These are phyloP conservation scores for Halcyon malimbica DNA, from an alignment of 2,113 vertebrate genomes.

Conservation along the genomic window DNA sequence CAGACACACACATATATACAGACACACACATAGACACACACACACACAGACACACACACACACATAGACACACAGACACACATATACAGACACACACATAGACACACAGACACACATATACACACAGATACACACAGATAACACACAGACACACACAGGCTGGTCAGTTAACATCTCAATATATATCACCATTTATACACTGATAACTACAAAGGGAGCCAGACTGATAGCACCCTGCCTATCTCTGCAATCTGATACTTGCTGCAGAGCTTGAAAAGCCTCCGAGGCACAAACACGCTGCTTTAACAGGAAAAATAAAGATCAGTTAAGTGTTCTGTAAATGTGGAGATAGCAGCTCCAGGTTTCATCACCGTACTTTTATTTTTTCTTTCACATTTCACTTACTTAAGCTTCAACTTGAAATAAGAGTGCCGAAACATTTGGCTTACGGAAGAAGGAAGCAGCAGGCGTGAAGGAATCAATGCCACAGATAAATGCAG, in stretches of 20 bases:
- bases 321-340: background rate
- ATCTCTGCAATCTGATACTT: background rate
- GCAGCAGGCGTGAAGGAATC: background rate
- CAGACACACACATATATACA: background rate
- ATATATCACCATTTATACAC: background rate
- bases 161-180: background rate
- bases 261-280: background rate
- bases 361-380: background rate
- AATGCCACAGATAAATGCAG: background rate
- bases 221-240: background rate
- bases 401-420: background rate
- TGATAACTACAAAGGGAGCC: background rate
- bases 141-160: background rate
- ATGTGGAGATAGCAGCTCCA: background rate
- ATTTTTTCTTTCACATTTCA: background rate
- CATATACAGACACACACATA: background rate
- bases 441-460: background rate
- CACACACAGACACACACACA: background rate
- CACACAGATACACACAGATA: background rate
- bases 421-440: background rate
- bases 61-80: background rate
- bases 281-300: background rate
- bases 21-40: background rate
- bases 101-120: background rate
- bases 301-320: background rate